Evolutionary conservation across 2,888 invertebrate genomes (phyloP).

Genomic region (Pterobdella sp.): DNA sequence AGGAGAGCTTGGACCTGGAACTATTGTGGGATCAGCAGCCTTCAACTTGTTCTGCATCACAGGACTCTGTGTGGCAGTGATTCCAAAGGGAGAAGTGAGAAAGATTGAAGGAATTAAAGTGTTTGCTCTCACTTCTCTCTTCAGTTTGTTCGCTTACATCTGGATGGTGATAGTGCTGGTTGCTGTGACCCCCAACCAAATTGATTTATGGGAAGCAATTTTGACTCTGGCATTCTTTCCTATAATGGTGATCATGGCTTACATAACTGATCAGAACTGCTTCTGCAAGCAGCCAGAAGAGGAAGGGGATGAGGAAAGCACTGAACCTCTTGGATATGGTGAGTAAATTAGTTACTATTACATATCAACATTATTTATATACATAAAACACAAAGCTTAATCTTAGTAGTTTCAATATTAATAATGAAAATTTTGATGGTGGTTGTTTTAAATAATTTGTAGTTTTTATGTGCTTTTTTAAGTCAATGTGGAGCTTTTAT

Average conservation of each 20-base stretch:
- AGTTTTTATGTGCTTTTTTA: too few species aligned
- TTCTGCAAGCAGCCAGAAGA: constrained; percentile 34
- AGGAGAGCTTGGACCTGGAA: constrained; percentile 93
- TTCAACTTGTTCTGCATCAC: constrained; percentile 97
- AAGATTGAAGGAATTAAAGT: constrained; percentile 91
- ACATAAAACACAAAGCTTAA: too few species aligned
- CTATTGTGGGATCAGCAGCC: constrained; percentile 96
- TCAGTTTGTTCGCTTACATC: constrained; percentile 96
- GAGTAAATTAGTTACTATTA: neutral
- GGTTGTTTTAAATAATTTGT: too few species aligned
- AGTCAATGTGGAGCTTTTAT: too few species aligned
- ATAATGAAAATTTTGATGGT: too few species aligned
- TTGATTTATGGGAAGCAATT: constrained; percentile 95
- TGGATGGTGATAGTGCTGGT: constrained; percentile 94
- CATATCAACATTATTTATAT: too few species aligned
- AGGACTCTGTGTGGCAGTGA: constrained; percentile 80
- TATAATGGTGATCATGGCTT: constrained; percentile 86
- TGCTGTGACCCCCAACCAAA: constrained; percentile 72
- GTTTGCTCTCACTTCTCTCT: constrained; percentile 92
- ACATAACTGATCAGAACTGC: constrained; percentile 74
- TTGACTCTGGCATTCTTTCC: constrained; percentile 94
- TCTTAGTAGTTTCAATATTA: too few species aligned
- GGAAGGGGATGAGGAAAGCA: constrained; percentile 27
- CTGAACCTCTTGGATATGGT: constrained; percentile 35
- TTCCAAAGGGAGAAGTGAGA: constrained; percentile 81